Conservation (phyloP, 2,113 vertebrate species). For the Tyrannus savana region DNA sequence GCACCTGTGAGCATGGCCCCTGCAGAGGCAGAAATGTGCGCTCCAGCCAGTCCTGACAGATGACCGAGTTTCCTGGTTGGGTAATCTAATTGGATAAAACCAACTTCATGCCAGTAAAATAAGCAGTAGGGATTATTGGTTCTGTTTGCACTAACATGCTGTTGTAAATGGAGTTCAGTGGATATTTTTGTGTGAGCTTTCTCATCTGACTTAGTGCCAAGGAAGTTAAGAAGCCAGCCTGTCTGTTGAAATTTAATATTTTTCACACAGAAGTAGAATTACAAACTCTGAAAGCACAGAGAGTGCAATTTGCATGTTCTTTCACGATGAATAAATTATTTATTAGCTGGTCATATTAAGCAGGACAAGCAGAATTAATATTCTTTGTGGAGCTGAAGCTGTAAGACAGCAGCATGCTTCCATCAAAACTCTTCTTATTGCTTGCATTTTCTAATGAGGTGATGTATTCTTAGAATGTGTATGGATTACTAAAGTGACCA, state of each 20-base stretch:
- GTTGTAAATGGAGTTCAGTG: neutral
- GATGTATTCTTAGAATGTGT: conserved; percentile 1
- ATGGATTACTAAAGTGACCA: neutral
- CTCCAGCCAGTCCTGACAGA: neutral
- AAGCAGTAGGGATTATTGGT: neutral
- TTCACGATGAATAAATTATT: conserved; percentile 52
- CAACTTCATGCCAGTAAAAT: neutral
- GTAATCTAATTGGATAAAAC: neutral
- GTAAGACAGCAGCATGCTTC: neutral
- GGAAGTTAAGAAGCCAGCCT: neutral
- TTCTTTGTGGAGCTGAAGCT: conserved; percentile 8
- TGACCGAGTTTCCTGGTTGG: neutral
- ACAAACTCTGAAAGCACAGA: neutral
- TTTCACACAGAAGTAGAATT: neutral
- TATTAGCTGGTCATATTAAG: conserved; percentile 50
- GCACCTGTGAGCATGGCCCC: accelerated
- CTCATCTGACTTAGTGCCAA: neutral
- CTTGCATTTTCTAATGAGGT: neutral
- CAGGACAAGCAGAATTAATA: conserved; percentile 48
- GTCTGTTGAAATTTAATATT: neutral
- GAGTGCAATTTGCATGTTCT: conserved; percentile 37
- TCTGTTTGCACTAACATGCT: neutral
- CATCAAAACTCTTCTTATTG: conserved; percentile 10
- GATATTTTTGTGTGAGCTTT: neutral
- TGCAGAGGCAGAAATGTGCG: neutral